Evolutionary conservation across 1,140 invertebrate species (phyloP), one percentile per base, ranked within the genome.

Genomic region (Nasonia longicornis): DNA sequence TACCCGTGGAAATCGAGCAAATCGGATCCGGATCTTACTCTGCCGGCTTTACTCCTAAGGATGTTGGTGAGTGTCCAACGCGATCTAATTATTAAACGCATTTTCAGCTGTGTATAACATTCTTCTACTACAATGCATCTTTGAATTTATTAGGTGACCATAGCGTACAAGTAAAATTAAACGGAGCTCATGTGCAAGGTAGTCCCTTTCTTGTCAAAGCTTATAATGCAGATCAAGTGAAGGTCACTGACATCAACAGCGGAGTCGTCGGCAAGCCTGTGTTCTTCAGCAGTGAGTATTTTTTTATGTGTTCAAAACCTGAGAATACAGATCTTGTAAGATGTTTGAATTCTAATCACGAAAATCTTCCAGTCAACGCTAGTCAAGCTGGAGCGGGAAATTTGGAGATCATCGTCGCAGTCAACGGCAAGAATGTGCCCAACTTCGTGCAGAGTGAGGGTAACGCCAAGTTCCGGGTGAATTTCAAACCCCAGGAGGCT

Each of bases 371-470:
- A 95, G 95, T 97, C 80, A 95, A 96, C 88, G 95, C 95, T 42
- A 94, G 93, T 83, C 93, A 94, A 90, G 95, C 94, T 86, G 96
- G 98, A 83, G 97, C 97, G 82, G 98, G 98, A 58, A 98, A 99
- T 91, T 91, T 99, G 84, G 98, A 99, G 91, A 99, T 99, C 67
- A 98, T 99, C 79, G 98, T 99, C 0, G 97, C 97, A 1, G 97
- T 98, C n/a, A 97, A 96, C 87, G 97, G 97, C 4, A 94, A 97
- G 86, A 99, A 99, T 92, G 98, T 99, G 8, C 98, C 98, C 8
- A 99, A 99, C 92, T 99, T 98, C 89, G 98, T 99, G 1, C 97
- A 99, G 87, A 97, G 97, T 66, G 98, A 99, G 92, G 97, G 97
- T 35, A 98, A 99, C 91, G 98, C 98, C 0, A 95, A 96, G 86